Percentiles rank a stretch among this genome's conserved stretches.
Evolutionary conservation across 2,797 vertebrate species (phyloP).

Genomic region (Periparus ater): DNA sequence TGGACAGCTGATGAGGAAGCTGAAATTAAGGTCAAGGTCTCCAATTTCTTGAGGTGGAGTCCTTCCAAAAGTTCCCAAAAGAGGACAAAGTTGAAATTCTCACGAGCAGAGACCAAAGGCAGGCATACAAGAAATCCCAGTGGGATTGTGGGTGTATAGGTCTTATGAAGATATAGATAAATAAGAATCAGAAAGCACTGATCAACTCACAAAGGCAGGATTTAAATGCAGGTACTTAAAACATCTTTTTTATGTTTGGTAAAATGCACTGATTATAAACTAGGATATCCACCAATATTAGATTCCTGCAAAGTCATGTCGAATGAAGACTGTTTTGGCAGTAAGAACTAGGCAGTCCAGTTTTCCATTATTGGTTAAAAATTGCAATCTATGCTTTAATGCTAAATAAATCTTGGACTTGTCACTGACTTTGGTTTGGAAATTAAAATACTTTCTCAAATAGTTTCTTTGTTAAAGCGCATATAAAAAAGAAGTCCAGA

Average conservation of each 20-base stretch:
- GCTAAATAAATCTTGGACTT: neutral
- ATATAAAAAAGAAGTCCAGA: neutral
- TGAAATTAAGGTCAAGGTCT: neutral
- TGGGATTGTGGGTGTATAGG: neutral
- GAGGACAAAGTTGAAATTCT: neutral
- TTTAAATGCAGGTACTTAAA: neutral
- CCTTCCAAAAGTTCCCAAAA: neutral
- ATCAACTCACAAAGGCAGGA: neutral
- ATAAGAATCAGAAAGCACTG: neutral
- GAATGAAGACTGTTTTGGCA: neutral
- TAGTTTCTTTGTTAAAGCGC: neutral
- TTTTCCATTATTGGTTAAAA: neutral
- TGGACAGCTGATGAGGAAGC: neutral
- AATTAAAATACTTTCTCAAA: neutral
- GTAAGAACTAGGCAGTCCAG: neutral
- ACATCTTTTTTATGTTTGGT: neutral
- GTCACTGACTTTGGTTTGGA: neutral
- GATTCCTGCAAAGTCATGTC: fast-evolving
- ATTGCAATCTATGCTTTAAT: neutral
- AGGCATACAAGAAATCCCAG: neutral
- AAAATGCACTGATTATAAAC: neutral
- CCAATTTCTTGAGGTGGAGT: neutral
- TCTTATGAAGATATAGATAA: neutral
- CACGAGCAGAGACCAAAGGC: fast-evolving
- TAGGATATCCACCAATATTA: neutral